Conservation (phyloP, 1,140 invertebrate species). For the Papilio machaon region DNA sequence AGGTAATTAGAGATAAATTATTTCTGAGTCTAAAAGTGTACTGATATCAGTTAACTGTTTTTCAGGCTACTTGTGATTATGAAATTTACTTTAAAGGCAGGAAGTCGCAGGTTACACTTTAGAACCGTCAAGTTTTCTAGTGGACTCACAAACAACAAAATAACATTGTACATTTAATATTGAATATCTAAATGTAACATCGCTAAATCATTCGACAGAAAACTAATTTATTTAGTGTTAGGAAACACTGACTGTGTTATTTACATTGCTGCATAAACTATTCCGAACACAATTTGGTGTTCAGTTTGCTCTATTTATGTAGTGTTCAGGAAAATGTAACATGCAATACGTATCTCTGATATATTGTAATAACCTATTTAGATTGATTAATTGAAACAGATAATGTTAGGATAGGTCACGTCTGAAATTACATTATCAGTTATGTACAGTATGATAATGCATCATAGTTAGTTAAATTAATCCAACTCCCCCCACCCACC, state of each 20-base stretch:
- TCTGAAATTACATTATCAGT: neutral
- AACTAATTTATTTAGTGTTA: conserved; percentile 3
- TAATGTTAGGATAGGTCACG: neutral
- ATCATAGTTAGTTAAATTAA: neutral
- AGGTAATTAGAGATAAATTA: no score
- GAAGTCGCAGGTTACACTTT: no score
- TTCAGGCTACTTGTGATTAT: no score
- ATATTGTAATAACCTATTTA: conserved; percentile 4
- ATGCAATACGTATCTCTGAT: neutral
- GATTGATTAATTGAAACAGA: conserved; percentile 8
- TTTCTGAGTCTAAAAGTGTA: neutral
- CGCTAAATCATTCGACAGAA: neutral
- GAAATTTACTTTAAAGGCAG: no score
- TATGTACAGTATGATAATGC: neutral
- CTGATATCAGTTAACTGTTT: neutral
- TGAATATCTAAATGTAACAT: neutral
- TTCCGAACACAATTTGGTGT: conserved; percentile 5
- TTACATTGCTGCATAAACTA: conserved; percentile 13
- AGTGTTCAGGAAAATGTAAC: conserved; percentile 3
- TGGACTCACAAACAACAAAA: no score
- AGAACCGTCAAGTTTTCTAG: no score
- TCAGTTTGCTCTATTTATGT: neutral
- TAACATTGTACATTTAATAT: no score
- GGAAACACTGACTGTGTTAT: neutral
- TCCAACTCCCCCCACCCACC: no score